Percentiles rank a stretch among this genome's conserved stretches.
These are phyloP conservation scores for Heteromyza rotundicornis DNA, from an alignment of 2,888 invertebrate genomes.

Conservation along the genomic window DNA sequence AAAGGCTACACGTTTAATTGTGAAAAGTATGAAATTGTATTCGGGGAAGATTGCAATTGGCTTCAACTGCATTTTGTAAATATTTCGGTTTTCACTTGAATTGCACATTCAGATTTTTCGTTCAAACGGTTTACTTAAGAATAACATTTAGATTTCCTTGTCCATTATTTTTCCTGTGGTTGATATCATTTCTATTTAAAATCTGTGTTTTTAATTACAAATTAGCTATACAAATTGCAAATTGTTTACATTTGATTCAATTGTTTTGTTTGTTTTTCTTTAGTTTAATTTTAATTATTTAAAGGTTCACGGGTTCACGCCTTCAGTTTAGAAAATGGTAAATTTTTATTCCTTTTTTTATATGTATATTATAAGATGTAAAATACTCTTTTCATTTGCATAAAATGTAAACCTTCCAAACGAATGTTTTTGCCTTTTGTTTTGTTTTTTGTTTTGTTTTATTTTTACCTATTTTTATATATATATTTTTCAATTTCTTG, in stretches of 20 bases:
- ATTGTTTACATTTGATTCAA: neutral
- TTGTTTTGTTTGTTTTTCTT: slow-evolving; percentile 5
- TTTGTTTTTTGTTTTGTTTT: slow-evolving; percentile 17
- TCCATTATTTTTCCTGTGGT: neutral
- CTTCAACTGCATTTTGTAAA: too few relatives aligned
- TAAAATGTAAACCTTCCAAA: neutral
- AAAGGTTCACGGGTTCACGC: neutral
- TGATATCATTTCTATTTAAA: neutral
- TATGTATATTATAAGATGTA: slow-evolving; percentile 1
- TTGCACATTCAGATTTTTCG: slow-evolving; percentile 8
- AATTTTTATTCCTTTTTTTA: neutral
- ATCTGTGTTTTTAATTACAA: slow-evolving; percentile 28
- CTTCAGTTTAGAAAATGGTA: slow-evolving; percentile 1
- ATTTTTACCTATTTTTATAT: slow-evolving; percentile 20
- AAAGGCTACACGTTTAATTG: too few relatives aligned
- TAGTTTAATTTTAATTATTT: slow-evolving; percentile 1
- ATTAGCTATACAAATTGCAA: slow-evolving; percentile 35
- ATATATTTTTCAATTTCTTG: slow-evolving; percentile 19
- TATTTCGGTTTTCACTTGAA: too few relatives aligned
- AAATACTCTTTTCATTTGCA: slow-evolving; percentile 1
- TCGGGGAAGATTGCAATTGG: too few relatives aligned
- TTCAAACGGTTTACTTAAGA: neutral
- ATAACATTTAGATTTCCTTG: too few relatives aligned
- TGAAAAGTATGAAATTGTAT: too few relatives aligned
- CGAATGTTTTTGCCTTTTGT: slow-evolving; percentile 7